Percentiles rank a stretch among this genome's conserved stretches.
Conservation (phyloP, 2,797 vertebrate genomes). For the Botia almorhae region DNA sequence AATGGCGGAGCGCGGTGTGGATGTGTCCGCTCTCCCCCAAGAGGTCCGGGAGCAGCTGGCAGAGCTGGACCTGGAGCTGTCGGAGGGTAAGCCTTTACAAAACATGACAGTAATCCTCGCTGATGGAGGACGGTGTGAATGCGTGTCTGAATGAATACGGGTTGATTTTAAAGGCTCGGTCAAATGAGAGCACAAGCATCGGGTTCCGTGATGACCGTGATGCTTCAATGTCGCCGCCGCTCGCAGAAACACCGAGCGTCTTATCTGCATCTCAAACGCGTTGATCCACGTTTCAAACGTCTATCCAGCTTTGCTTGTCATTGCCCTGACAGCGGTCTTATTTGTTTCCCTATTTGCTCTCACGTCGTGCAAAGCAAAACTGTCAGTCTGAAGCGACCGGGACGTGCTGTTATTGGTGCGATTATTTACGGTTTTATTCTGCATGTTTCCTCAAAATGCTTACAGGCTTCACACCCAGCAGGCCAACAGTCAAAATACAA, state of each 20-base stretch:
- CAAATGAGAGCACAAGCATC: neutral
- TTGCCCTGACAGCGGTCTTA: constrained; percentile 5
- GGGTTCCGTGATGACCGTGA: constrained; percentile 21
- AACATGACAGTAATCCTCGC: neutral
- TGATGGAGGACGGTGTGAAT: neutral
- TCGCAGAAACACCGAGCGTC: constrained; percentile 64
- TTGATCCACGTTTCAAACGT: neutral
- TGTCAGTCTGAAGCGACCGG: neutral
- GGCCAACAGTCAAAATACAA: neutral
- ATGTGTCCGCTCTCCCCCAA: constrained; percentile 85
- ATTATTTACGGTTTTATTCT: constrained; percentile 22
- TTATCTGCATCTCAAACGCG: constrained; percentile 38
- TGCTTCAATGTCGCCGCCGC: constrained; percentile 47
- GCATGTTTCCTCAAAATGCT: neutral
- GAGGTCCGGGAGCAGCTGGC: constrained; percentile 96
- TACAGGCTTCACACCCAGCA: neutral
- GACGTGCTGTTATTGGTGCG: neutral
- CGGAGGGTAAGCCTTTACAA: constrained; percentile 82
- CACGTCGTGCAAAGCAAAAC: constrained; percentile 1
- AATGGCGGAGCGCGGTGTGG: constrained; percentile 87
- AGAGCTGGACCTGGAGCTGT: constrained; percentile 97
- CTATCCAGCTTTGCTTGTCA: neutral
- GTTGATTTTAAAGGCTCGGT: neutral
- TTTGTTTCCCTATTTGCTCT: neutral
- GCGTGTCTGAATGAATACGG: neutral